These are phyloP conservation scores for Apostichopus japonicus DNA, from an alignment of 35 echinoderm and acorn worm genomes.

Conservation along the genomic window DNA sequence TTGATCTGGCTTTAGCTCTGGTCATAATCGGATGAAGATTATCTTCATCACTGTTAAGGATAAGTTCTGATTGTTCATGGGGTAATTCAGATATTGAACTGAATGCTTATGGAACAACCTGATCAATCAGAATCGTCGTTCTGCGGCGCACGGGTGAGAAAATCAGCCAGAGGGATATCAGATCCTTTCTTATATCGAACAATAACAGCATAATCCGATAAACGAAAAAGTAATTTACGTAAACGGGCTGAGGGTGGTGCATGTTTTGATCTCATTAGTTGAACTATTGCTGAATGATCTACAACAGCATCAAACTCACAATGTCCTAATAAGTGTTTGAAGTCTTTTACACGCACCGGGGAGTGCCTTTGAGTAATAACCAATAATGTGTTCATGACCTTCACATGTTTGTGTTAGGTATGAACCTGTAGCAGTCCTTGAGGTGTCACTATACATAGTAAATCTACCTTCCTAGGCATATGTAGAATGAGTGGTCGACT, in stretches of 20 bases:
- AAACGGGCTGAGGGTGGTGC: conserved; percentile 41
- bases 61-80: not conserved
- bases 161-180: conserved; percentile 50
- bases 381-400: conserved; percentile 31
- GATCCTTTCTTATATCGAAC: conserved; percentile 62
- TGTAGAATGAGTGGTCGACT: conserved; percentile 48
- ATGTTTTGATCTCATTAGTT: conserved; percentile 62
- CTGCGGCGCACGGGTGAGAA: conserved; percentile 13
- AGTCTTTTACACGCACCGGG: conserved; percentile 52
- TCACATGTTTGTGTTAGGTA: conserved; percentile 50
- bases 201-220: conserved; percentile 54
- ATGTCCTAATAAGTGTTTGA: conserved; percentile 50
- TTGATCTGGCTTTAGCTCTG: conserved; percentile 30
- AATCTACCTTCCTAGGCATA: conserved; percentile 54
- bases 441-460: conserved; percentile 53
- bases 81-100: not conserved
- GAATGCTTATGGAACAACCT: conserved; percentile 49
- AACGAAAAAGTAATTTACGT: conserved; percentile 32
- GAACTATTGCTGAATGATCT: conserved; percentile 44
- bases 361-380: conserved; percentile 60
- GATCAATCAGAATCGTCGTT: conserved; percentile 57
- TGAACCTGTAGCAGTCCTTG: conserved; percentile 48
- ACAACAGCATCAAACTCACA: conserved; percentile 53
- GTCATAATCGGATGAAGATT: conserved; percentile 37
- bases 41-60: not conserved